phyloP scores from a whole-genome alignment of 53 echinoderm and acorn worm species.

The Echinometra lucunter region DNA sequence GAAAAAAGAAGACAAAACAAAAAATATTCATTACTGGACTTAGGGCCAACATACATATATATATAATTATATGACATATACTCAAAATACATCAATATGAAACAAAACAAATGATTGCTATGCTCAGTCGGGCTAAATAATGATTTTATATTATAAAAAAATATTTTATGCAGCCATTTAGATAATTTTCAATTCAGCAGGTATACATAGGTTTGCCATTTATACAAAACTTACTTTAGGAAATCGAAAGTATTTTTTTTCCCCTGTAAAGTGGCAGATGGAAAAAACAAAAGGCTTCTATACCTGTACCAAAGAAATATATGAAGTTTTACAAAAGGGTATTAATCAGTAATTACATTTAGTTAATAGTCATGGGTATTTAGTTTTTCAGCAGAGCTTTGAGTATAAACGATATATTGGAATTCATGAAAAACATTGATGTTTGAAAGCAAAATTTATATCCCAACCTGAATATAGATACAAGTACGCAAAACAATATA shows the following conservation, averaged over 20 bases:
- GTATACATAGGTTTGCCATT: not conserved
- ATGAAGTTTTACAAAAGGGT: not conserved
- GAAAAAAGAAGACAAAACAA: not conserved
- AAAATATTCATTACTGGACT: too few relatives aligned
- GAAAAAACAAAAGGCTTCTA: not conserved
- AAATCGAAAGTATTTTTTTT: not conserved
- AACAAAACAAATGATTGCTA: not conserved
- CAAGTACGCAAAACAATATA: not conserved
- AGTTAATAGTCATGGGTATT: too few relatives aligned
- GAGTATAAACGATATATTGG: not conserved
- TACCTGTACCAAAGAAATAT: not conserved
- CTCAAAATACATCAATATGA: not conserved
- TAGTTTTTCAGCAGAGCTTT: too few relatives aligned
- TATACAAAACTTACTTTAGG: not conserved
- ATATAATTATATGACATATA: not conserved
- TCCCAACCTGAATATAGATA: not conserved
- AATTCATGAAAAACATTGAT: not conserved
- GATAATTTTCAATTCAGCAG: not conserved
- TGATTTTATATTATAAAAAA: not conserved
- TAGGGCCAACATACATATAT: not conserved
- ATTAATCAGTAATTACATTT: not conserved
- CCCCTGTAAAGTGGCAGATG: too few relatives aligned
- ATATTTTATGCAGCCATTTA: not conserved
- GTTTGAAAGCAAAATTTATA: not conserved
- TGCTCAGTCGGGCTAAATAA: not conserved